phyloP scores from a whole-genome alignment of 2,113 vertebrate genomes.

The Platichthys flesus region DNA sequence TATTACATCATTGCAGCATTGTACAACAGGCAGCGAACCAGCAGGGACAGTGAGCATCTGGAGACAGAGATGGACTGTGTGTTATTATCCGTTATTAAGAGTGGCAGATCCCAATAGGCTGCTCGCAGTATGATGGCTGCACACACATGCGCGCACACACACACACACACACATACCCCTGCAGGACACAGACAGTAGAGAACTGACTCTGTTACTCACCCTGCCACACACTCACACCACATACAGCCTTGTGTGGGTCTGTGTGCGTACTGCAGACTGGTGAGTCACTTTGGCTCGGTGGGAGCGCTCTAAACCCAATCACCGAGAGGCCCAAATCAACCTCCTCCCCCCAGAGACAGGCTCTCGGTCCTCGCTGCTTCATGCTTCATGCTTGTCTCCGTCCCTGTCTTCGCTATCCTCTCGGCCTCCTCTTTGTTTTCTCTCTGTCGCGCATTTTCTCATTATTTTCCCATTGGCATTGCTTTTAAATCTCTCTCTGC shows the following conservation, averaged over 20 bases:
- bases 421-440: slow-evolving; percentile 30
- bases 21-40: slow-evolving; percentile 44
- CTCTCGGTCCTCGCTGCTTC: slow-evolving; percentile 34
- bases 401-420: slow-evolving; percentile 18
- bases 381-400: slow-evolving; percentile 14
- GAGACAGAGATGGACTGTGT: slow-evolving; percentile 50
- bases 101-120: slow-evolving; percentile 55
- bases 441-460: slow-evolving; percentile 47
- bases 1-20: slow-evolving; percentile 21
- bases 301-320: slow-evolving; percentile 66
- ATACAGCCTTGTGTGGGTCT: slow-evolving; percentile 13
- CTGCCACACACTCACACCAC: slow-evolving; percentile 7
- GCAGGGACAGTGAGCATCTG: slow-evolving; percentile 49
- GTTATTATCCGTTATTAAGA: slow-evolving; percentile 66
- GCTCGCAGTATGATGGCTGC: slow-evolving; percentile 14
- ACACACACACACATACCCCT: slow-evolving; percentile 12
- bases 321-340: slow-evolving; percentile 64
- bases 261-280: slow-evolving; percentile 52
- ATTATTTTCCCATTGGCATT: slow-evolving; percentile 53
- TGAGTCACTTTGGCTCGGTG: slow-evolving; percentile 66
- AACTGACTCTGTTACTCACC: slow-evolving; percentile 28
- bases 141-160: slow-evolving; percentile 10
- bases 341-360: slow-evolving; percentile 47
- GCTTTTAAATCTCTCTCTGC: slow-evolving; percentile 46
- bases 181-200: slow-evolving; percentile 36